Percentiles rank a stretch among this genome's conserved stretches.
Evolutionary conservation across 2,113 vertebrate species (phyloP).

Genomic region (Pogona vitticeps): DNA sequence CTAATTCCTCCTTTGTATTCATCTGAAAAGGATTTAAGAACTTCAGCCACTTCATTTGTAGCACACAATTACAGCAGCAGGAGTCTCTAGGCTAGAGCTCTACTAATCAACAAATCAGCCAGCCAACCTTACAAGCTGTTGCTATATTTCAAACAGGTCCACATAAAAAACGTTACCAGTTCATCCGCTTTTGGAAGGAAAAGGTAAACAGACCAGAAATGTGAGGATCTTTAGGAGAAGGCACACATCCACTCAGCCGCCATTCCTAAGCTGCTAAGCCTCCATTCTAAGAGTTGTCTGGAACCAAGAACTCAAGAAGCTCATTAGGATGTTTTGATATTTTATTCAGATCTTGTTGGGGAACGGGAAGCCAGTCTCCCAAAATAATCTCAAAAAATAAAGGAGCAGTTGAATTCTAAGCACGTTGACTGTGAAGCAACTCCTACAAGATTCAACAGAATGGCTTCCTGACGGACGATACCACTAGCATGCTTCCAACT

Average conservation of each 20-base stretch:
- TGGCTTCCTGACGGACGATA: not conserved
- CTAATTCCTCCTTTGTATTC: not conserved
- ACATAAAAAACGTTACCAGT: not conserved
- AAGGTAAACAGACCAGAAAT: not conserved
- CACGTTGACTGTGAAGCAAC: not conserved
- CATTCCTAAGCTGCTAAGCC: not conserved
- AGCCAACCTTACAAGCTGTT: not conserved
- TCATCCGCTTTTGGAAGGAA: not conserved
- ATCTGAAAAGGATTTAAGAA: not conserved
- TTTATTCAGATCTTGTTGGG: not conserved
- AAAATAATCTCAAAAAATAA: not conserved
- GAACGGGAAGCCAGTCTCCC: not conserved
- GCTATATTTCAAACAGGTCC: not conserved
- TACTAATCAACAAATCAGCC: not conserved
- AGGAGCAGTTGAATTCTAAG: not conserved
- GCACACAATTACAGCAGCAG: not conserved
- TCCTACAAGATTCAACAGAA: not conserved
- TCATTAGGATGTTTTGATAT: not conserved
- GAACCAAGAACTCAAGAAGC: not conserved
- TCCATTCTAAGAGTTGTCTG: not conserved
- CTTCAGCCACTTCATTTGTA: not conserved
- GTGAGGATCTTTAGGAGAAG: not conserved
- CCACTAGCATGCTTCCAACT: constrained; percentile 32
- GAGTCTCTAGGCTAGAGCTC: not conserved
- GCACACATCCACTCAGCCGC: not conserved